Conservation (phyloP, 1,140 invertebrate species). For the Drosophila bifasciata region DNA sequence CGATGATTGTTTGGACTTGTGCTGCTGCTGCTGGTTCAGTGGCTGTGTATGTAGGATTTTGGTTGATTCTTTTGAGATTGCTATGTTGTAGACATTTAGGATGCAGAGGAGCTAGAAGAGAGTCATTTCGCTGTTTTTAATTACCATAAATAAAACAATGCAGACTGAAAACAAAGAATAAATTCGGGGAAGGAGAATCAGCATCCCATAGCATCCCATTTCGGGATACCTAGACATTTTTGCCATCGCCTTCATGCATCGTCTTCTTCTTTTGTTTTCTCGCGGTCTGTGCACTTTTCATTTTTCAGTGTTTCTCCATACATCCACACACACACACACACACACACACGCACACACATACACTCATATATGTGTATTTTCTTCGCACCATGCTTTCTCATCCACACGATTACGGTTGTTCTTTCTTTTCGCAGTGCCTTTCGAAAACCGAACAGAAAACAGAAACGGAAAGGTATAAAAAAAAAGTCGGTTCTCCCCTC, state of each 20-base stretch:
- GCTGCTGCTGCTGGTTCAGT: too few relatives aligned
- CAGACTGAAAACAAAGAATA: neutral
- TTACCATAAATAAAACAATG: slow-evolving; percentile 1
- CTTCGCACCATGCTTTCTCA: slow-evolving; percentile 36
- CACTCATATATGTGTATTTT: slow-evolving; percentile 27
- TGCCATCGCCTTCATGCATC: slow-evolving; percentile 24
- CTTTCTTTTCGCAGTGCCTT: slow-evolving; percentile 65
- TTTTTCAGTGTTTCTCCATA: slow-evolving; percentile 46
- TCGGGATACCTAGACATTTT: neutral
- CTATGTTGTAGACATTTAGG: too few relatives aligned
- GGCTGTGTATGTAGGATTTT: too few relatives aligned
- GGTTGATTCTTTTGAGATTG: too few relatives aligned
- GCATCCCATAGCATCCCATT: too few relatives aligned
- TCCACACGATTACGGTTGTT: slow-evolving; percentile 71
- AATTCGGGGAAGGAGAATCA: too few relatives aligned
- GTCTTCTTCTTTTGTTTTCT: slow-evolving; percentile 26
- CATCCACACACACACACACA: slow-evolving; percentile 3
- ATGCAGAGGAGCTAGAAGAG: too few relatives aligned
- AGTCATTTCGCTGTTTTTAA: too few relatives aligned
- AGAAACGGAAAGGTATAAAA: slow-evolving; percentile 57
- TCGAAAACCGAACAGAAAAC: slow-evolving; percentile 57
- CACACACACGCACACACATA: slow-evolving; percentile 1
- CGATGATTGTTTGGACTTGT: too few relatives aligned
- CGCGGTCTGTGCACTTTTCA: slow-evolving; percentile 31
- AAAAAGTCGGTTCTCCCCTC: slow-evolving; percentile 35